Evolutionary conservation across 2,797 vertebrate genomes (phyloP), one percentile per base, ranked within the genome.

Genomic region (Taenioides sp.): DNA sequence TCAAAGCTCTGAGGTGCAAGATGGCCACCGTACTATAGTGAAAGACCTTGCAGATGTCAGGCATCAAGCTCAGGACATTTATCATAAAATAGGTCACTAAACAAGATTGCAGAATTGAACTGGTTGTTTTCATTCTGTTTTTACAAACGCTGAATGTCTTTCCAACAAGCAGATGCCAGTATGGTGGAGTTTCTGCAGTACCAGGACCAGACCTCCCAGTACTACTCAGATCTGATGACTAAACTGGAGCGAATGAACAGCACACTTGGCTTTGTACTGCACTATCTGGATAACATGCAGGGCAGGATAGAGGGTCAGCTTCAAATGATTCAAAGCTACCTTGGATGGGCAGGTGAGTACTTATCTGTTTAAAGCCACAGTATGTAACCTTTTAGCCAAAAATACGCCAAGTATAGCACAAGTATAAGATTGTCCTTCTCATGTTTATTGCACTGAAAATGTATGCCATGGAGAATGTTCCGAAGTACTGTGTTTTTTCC

Each of bases 221-320:
- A 94, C 85, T 94, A 95, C 64, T 20, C 84, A 0, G 92, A 94
- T 71, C 79, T 95, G 77, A 92, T 94, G 93, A 77, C 69, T 49
- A 95, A 95, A 66, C 92, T 97, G 84, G 90, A 78, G 70, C 89
- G 79, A 40, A 89, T 96, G 90, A 97, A 95, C 74, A 76, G 70
- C 78, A 97, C 93, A 0, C 82, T 97, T 83, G 93, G 90, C 20
- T 74, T 88, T 73, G 85, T 92, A 87, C 86, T 96, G 71, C 70
- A 0, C 0, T 90, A 89, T 34, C 66, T 95, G n/a, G 94, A 95
- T 5, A 82, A 60, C 70, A 93, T 95, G 89, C 93, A 58, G 82
- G 67, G 37, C 49, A 83, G 17, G 0, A 80, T 97, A 22, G 94
- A 96, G 75, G 91, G 93, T 2, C 70, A 79, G 16, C 91, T 96